Evolutionary conservation across 2,888 invertebrate species (phyloP).

Genomic region (Napeogenes sylphis): DNA sequence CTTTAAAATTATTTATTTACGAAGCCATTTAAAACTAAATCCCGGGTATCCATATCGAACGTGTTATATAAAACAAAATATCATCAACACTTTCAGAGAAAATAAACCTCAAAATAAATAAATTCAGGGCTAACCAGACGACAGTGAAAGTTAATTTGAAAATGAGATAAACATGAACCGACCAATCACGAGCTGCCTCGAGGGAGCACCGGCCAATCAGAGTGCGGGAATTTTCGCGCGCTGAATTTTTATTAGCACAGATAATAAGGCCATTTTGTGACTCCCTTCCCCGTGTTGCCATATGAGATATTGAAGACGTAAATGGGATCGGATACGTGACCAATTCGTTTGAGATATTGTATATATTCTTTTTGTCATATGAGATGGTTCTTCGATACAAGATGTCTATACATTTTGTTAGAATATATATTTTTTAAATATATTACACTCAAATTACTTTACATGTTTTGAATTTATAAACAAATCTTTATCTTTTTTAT

Average conservation of each 20-base stretch:
- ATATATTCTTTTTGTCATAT: slow-evolving; percentile 19
- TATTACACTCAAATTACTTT: slow-evolving; percentile 3
- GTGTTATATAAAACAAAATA: slow-evolving; percentile 22
- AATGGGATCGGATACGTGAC: slow-evolving; percentile 47
- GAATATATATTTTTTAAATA: not conserved
- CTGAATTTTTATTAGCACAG: slow-evolving; percentile 76
- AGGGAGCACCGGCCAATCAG: slow-evolving; percentile 64
- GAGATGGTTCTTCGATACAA: slow-evolving; percentile 10
- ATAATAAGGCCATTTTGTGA: slow-evolving; percentile 76
- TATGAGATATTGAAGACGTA: slow-evolving; percentile 51
- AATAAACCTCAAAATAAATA: slow-evolving; percentile 59
- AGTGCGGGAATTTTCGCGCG: slow-evolving; percentile 69
- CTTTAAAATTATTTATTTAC: too few relatives aligned
- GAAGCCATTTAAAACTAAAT: too few relatives aligned
- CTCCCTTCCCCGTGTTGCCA: slow-evolving; percentile 54
- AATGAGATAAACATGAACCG: slow-evolving; percentile 71
- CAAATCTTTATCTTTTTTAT: not conserved
- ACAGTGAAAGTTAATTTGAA: slow-evolving; percentile 77
- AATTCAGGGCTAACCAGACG: slow-evolving; percentile 58
- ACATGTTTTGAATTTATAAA: slow-evolving; percentile 9
- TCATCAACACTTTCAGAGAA: slow-evolving; percentile 36
- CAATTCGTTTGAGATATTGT: slow-evolving; percentile 35
- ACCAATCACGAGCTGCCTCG: slow-evolving; percentile 62
- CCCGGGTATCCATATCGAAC: not conserved
- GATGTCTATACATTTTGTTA: not conserved